Evolutionary conservation across 2,888 invertebrate genomes (phyloP), one percentile per base, ranked within the genome.

Genomic region (Caenorhabditis afra): DNA sequence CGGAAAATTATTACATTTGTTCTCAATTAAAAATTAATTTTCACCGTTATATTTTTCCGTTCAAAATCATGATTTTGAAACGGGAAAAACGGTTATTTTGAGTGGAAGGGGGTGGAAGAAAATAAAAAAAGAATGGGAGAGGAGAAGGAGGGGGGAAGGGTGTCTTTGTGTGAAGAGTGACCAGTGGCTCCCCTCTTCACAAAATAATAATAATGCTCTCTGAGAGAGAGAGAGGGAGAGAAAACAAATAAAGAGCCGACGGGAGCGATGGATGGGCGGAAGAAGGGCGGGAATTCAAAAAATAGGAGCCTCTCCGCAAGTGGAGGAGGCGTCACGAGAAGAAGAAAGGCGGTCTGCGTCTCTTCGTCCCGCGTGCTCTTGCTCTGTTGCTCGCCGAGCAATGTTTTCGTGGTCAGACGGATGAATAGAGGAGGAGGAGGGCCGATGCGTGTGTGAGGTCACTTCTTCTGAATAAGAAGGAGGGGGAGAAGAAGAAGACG

Each of bases 351-450:
- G 7, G 12, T 29, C 52, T 35, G 52, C 52, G 52, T 29, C 52
- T 52, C 52, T 35, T 50, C 50, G 10, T 50, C 23, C 22, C n/a
- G 10, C 22, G 12, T 11, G 12, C 50, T 50, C 50, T 50, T n/a
- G n/a, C n/a, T n/a, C n/a, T n/a, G n/a, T n/a, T n/a, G n/a, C 50
- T 50, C 50, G 22, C 10, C 47, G 10, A 5, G 1, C n/a, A 29
- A 52, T 52, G 52, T 52, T 52, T 52, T 52, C 20, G 52, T 52
- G 52, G 52, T 52, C 52, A 35, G 35, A 44, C 44, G 39, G 11
- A 12, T 14, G 18, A 47, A 47, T 8, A 16, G 47, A n/a, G 47
- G 47, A 18, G 47, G 44, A 44, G 44, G 44, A 44, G n/a, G n/a
- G n/a, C n/a, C n/a, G n/a, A 29, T 7, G 29, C 29, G 4, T 29